Evolutionary conservation across 2,797 vertebrate genomes (phyloP).

Genomic region (Carcharodon carcharias): DNA sequence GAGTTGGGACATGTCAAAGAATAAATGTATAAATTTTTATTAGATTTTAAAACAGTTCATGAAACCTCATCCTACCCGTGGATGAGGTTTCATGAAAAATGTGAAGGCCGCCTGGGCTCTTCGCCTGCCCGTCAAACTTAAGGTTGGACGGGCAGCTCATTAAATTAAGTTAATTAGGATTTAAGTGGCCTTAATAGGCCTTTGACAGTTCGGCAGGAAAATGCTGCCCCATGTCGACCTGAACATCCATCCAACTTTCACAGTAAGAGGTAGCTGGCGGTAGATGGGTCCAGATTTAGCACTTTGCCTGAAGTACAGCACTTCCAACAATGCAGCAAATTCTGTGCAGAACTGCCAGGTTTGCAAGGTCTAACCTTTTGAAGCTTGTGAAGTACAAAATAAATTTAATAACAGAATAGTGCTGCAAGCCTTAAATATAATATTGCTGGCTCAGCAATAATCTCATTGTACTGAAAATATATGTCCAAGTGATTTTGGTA

Average conservation of each 20-base stretch:
- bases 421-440: neutral
- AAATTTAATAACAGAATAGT: neutral
- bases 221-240: neutral
- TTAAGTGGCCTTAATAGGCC: too few species aligned
- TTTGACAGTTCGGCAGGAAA: too few species aligned
- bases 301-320: neutral
- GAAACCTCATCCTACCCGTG: too few species aligned
- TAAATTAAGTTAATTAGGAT: too few species aligned
- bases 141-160: too few species aligned
- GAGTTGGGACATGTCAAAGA: too few species aligned
- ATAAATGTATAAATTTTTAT: too few species aligned
- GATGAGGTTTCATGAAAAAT: too few species aligned
- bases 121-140: too few species aligned
- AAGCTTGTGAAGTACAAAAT: neutral
- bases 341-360: neutral
- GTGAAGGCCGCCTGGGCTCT: too few species aligned
- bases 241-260: neutral
- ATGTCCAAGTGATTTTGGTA: neutral
- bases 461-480: neutral
- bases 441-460: neutral
- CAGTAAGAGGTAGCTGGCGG: neutral
- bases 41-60: too few species aligned
- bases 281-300: neutral
- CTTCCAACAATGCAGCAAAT: neutral
- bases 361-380: neutral